phyloP scores from a whole-genome alignment of 2,113 vertebrate species.

The Calidris pugnax region DNA sequence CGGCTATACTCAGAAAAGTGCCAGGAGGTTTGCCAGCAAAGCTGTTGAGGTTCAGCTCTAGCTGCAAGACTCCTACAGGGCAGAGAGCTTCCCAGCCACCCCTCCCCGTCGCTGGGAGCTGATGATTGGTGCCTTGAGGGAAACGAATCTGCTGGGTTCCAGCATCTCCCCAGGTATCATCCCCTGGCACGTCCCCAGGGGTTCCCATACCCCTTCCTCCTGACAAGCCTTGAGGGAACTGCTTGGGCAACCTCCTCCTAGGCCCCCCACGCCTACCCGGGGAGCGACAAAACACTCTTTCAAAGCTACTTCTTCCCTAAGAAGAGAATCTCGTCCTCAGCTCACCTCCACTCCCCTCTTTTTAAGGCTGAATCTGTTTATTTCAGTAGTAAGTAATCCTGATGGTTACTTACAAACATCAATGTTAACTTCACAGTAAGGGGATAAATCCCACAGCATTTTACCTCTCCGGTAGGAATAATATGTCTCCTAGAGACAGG shows the following conservation, averaged over 20 bases:
- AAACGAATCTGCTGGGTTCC: background rate
- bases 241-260: background rate
- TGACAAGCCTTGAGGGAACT: background rate
- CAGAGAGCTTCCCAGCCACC: background rate
- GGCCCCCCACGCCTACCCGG: accelerated
- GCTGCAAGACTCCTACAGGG: background rate
- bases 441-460: background rate
- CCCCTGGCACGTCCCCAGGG: background rate
- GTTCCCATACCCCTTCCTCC: background rate
- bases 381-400: background rate
- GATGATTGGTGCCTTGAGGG: background rate
- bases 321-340: background rate
- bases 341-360: background rate
- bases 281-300: background rate
- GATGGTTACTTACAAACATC: background rate
- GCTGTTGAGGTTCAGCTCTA: background rate
- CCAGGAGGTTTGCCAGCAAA: background rate
- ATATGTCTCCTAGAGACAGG: background rate
- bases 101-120: background rate
- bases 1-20: background rate
- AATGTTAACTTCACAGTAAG: background rate
- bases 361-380: background rate
- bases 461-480: background rate
- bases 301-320: background rate
- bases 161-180: background rate